These are phyloP conservation scores for Sphaerodactylus townsendi DNA, from an alignment of 2,113 vertebrate genomes.

Conservation along the genomic window DNA sequence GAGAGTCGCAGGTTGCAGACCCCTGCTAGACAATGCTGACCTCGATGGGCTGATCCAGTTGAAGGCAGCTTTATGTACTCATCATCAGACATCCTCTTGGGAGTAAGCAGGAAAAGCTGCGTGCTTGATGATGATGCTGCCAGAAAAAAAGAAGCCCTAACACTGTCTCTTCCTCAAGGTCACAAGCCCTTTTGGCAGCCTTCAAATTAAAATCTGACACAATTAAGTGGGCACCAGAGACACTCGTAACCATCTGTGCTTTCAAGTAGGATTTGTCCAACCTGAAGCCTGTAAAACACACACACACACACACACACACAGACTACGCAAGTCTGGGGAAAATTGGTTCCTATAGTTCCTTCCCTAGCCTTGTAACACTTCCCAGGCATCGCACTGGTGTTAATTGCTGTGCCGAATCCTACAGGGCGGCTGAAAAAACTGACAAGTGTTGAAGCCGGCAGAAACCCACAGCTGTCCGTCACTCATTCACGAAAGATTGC, in stretches of 20 bases:
- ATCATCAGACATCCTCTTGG: no score
- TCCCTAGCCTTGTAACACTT: not conserved
- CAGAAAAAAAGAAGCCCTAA: no score
- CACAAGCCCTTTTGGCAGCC: no score
- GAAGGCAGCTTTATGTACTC: no score
- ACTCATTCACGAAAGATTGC: conserved; percentile 9
- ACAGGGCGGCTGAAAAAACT: not conserved
- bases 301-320: not conserved
- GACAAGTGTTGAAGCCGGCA: not conserved
- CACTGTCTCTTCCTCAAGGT: no score
- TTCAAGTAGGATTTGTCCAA: not conserved
- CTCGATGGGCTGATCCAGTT: no score
- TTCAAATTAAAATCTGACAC: no score
- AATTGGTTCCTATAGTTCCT: not conserved
- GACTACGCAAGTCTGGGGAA: not conserved
- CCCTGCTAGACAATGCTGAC: no score
- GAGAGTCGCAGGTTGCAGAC: no score
- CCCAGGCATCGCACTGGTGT: not conserved
- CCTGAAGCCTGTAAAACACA: not conserved
- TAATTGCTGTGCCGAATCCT: not conserved
- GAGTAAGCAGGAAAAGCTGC: no score
- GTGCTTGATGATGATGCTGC: no score
- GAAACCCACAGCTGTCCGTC: not conserved
- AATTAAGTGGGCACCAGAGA: not conserved
- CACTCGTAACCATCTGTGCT: not conserved